Evolutionary conservation across 2,797 vertebrate genomes (phyloP).

Genomic region (Spea hammondii): DNA sequence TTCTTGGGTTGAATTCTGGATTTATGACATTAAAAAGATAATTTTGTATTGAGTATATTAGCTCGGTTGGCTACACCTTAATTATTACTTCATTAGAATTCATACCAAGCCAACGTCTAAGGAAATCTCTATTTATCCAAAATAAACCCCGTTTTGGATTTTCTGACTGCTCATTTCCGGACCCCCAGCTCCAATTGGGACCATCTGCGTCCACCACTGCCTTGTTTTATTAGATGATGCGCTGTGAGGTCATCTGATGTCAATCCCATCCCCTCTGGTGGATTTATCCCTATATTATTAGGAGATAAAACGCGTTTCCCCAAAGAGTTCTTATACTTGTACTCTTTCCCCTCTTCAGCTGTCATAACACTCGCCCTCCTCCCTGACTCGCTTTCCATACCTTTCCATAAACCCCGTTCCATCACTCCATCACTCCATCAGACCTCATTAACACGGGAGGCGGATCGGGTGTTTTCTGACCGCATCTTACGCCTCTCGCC

Average conservation of each 20-base stretch:
- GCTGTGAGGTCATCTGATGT: constrained; percentile 21
- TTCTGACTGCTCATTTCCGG: no score
- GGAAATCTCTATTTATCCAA: neutral
- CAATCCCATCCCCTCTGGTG: constrained; percentile 4
- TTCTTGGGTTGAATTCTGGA: no score
- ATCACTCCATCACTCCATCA: constrained; percentile 14
- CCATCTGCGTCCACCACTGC: neutral
- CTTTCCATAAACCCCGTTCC: constrained; percentile 10
- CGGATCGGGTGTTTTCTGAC: constrained; percentile 11
- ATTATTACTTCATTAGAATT: no score
- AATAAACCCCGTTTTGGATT: neutral
- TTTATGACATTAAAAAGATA: no score
- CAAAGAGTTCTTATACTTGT: neutral
- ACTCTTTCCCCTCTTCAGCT: constrained; percentile 27
- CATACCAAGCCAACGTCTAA: neutral
- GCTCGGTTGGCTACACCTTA: no score
- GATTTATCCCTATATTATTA: constrained; percentile 38
- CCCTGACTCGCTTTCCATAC: constrained; percentile 6
- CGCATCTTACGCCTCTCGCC: constrained; percentile 16
- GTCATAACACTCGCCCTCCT: constrained; percentile 40
- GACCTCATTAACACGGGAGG: constrained; percentile 20
- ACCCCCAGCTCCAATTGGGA: no score
- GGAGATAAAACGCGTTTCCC: constrained; percentile 22
- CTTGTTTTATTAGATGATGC: constrained; percentile 3
- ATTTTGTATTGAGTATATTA: no score